Conservation (phyloP, 2,888 invertebrate species). For the Drosophila anomalipes region DNA sequence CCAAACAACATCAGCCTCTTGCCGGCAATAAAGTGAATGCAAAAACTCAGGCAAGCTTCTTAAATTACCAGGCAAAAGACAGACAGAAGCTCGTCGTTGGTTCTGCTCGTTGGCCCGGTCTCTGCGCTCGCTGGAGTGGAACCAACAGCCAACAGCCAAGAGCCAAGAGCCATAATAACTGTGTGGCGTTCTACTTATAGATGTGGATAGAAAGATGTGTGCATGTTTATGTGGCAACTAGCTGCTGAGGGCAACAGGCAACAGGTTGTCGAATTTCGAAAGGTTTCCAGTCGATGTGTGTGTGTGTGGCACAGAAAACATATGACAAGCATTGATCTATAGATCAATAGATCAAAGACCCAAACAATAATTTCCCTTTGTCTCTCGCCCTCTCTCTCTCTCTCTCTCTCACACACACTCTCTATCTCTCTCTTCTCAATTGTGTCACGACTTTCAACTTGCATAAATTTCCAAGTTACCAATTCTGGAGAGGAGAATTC, state of each 20-base stretch:
- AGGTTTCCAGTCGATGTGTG: slow-evolving; percentile 31
- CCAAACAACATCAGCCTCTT: slow-evolving; percentile 17
- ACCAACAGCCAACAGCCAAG: slow-evolving; percentile 49
- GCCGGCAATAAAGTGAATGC: slow-evolving; percentile 65
- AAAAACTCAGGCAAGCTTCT: slow-evolving; percentile 66
- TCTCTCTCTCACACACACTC: slow-evolving; percentile 7
- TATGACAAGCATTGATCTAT: slow-evolving; percentile 47
- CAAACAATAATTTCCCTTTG: slow-evolving; percentile 7
- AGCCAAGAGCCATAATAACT: slow-evolving; percentile 44
- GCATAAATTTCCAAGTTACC: slow-evolving; percentile 67
- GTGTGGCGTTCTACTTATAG: slow-evolving; percentile 56
- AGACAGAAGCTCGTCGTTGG: slow-evolving; percentile 53
- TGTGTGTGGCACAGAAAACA: slow-evolving; percentile 42
- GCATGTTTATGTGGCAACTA: slow-evolving; percentile 6
- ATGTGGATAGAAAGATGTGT: slow-evolving; percentile 1
- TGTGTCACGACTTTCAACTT: slow-evolving; percentile 81
- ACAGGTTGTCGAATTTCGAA: slow-evolving; percentile 63
- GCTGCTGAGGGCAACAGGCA: slow-evolving; percentile 39
- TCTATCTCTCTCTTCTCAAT: slow-evolving; percentile 71
- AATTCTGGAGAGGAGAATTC: slow-evolving; percentile 7
- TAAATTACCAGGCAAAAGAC: slow-evolving; percentile 62
- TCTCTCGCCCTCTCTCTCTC: background rate
- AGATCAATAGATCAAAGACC: slow-evolving; percentile 48
- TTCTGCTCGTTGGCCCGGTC: slow-evolving; percentile 68
- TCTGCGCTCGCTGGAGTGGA: slow-evolving; percentile 55